Conservation (phyloP, 1,140 invertebrate species). For the Lepidurus apus region DNA sequence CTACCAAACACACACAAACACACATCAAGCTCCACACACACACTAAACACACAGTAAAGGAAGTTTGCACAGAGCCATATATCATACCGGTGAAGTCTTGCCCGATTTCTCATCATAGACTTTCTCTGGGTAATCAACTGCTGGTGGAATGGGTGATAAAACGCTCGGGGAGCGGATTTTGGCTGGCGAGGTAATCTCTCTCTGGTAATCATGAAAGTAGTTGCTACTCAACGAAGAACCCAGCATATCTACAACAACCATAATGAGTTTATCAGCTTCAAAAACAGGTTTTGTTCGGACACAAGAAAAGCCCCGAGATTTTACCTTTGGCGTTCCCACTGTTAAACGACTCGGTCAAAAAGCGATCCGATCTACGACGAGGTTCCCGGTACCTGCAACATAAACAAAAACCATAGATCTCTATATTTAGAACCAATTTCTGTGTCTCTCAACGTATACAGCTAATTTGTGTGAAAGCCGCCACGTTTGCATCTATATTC, state of each 20-base stretch:
- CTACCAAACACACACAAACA: no score
- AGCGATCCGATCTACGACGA: not conserved
- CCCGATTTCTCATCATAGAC: not conserved
- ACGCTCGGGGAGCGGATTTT: not conserved
- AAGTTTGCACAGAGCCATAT: no score
- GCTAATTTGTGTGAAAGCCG: no score
- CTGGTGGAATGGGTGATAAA: not conserved
- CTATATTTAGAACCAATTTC: not conserved
- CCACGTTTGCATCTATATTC: not conserved
- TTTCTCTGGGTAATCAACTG: not conserved
- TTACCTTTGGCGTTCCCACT: not conserved
- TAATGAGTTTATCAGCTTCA: not conserved
- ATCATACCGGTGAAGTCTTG: not conserved
- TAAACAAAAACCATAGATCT: not conserved
- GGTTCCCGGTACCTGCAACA: not conserved
- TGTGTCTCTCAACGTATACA: no score
- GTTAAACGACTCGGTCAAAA: not conserved
- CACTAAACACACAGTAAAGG: no score
- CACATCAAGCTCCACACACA: no score
- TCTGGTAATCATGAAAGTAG: not conserved
- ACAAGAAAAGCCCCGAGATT: not conserved
- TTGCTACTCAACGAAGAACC: not conserved
- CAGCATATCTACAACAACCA: not conserved
- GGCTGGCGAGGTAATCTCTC: not conserved
- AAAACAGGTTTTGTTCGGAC: not conserved